Evolutionary conservation across 2,113 vertebrate species (phyloP), one percentile per base, ranked within the genome.

Genomic region (Corvus moneduloides): DNA sequence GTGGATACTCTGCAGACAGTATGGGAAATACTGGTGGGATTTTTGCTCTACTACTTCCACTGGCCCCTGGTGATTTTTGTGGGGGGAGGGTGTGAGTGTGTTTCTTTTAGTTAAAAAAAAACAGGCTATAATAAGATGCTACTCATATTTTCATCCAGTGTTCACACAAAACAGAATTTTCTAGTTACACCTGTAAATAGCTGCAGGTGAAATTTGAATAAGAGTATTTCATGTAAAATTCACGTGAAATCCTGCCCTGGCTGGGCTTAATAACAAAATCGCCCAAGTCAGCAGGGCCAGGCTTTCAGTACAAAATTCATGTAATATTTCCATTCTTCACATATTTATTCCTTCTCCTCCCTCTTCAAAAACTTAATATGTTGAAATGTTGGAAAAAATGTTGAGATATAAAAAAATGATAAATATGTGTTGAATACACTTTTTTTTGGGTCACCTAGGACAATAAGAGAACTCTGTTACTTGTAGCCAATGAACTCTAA

Each of bases 81-180:
- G 32, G 3, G 3, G 14, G 12, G 6, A 19, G 10, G 6, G 1
- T 26, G 16, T 8, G 49, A 10, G 1, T 10, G 7, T 58, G 1
- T 35, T 64, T 41, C 7, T 76, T 61, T 33, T 16, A 33, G 13
- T 51, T 49, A 32, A 17, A 68, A 37, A 72, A 72, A 46, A 62
- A 35, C 12, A 85, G 28, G 3, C 9, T 82, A 22, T 66, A n/a
- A 17, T 23, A 68, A 28, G 26, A 67, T 49, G 18, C 10, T 66
- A 35, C 76, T 89, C 44, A 59, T 13, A 51, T 83, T 62, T 33
- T 56, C 6, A 61, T 76, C 10, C 9, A 64, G 51, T 35, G 12
- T 56, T 16, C 46, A 39, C 12, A 62, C 2, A 37, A 58, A 71
- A 7, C 15, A 72, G 19, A 51, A 20, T 49, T 37, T 82, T 74